Conservation (phyloP, 2,888 invertebrate genomes). For the Cheilosia scutellata region DNA sequence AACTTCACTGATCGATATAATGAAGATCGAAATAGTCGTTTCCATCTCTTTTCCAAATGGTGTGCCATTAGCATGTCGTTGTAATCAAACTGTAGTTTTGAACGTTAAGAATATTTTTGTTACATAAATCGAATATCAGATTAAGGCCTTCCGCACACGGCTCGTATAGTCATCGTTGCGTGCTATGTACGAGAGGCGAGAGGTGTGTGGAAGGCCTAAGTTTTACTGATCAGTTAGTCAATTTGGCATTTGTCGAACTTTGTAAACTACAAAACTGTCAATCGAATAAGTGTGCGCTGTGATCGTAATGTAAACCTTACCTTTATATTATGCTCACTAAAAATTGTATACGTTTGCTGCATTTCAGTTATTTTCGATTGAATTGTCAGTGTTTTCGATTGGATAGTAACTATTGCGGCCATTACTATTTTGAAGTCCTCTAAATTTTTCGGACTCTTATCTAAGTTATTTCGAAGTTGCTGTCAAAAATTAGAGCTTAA, state of each 20-base stretch:
- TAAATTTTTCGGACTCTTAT: conserved; percentile 90
- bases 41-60: conserved; percentile 89
- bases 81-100: conserved; percentile 81
- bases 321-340: conserved; percentile 89
- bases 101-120: not conserved
- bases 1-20: conserved; percentile 89
- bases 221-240: too few species aligned
- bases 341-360: conserved; percentile 91
- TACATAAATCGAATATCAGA: not conserved
- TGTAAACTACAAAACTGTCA: too few species aligned
- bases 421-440: conserved; percentile 93
- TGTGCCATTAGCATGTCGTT: conserved; percentile 85
- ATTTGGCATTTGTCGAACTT: not conserved
- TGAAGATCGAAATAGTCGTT: conserved; percentile 88
- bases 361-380: conserved; percentile 91
- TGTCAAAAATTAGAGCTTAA: conserved; percentile 58
- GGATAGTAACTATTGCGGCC: conserved; percentile 91
- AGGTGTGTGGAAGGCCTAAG: too few species aligned
- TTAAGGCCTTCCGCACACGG: too few species aligned
- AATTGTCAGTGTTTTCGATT: conserved; percentile 90
- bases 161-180: too few species aligned
- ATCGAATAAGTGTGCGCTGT: too few species aligned
- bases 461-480: conserved; percentile 87
- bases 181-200: too few species aligned
- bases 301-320: conserved; percentile 82